These are phyloP conservation scores for Tetraodon nigroviridis DNA, from an alignment of 2,113 vertebrate genomes.

Conservation along the genomic window DNA sequence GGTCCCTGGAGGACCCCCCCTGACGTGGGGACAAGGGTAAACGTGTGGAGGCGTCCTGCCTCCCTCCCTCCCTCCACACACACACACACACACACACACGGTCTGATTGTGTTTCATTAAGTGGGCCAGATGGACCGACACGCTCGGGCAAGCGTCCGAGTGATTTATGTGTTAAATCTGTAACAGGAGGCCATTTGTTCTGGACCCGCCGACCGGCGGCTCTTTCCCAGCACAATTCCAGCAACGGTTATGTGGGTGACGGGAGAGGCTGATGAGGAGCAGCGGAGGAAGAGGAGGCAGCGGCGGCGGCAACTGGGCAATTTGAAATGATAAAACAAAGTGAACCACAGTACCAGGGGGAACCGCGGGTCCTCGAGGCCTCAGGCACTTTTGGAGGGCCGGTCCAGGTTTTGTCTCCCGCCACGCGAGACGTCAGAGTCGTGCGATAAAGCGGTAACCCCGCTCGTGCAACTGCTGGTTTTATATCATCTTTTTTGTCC, in stretches of 20 bases:
- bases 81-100: neutral
- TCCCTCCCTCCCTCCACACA: constrained; percentile 7
- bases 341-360: constrained; percentile 32
- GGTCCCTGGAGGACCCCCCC: constrained; percentile 64
- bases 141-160: constrained; percentile 54
- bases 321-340: neutral
- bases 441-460: too few relatives aligned
- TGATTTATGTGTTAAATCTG: constrained; percentile 63
- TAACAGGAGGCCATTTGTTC: constrained; percentile 71
- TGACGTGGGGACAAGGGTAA: constrained; percentile 45
- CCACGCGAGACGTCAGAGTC: neutral
- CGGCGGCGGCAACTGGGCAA: neutral
- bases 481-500: too few relatives aligned
- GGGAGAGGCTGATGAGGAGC: neutral
- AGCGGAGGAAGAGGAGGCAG: neutral
- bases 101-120: constrained; percentile 82
- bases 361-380: neutral
- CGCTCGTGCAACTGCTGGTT: too few relatives aligned
- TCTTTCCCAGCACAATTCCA: constrained; percentile 30
- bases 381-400: constrained; percentile 23
- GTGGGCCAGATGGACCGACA: constrained; percentile 56
- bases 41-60: constrained; percentile 30
- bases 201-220: constrained; percentile 33
- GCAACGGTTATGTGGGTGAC: neutral
- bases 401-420: neutral